Evolutionary conservation across 2,888 invertebrate species (phyloP), one percentile per base, ranked within the genome.

Genomic region (Cephus sareptanus): DNA sequence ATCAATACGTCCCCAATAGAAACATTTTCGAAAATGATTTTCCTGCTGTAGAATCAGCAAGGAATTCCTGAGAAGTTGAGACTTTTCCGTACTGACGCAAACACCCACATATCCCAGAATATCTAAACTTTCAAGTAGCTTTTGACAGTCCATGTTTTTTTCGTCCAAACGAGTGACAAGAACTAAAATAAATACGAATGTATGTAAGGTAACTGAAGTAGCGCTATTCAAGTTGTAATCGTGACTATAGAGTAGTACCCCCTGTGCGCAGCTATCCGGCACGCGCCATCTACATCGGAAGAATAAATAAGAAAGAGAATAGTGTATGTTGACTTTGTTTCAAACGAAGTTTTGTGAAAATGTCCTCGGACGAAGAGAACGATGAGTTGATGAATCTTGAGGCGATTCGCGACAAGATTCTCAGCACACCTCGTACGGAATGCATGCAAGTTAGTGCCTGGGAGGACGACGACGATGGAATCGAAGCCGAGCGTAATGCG

Each of bases 1-100:
- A 83, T 94, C 94, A 76, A 98, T 95, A 88, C 95, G 95, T 0
- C 98, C 98, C 97, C 97, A 97, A 88, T 97, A 97, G 88, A 95
- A 97, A 76, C 97, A 94, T 88, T 95, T 94, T 30, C 93, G 92
- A 90, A 97, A 97, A 90, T 97, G 97, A 91, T 97, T 97, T 89
- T 98, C 97, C 82, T 95, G 94, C 92, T 97, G 96, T 69, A 98
- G 92, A 78, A 97, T 92, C 0, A 96, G 93, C 6, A 98, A 92
- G 0, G 97, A 96, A 89, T 96, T 96, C 88, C 96, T 95, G 23
- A 97, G 92, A 77, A 95, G 85, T 1, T 95, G 92, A 80, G 95
- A 94, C 86, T 96, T 94, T 92, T 98, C 97, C 4, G 94, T 94
- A 74, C 94, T 94, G 35, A 97, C 90, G 89, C 95, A 94, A 83